A percentile compares a stretch with the other conserved stretches of the same genome.
Evolutionary conservation across 1,140 invertebrate species (phyloP).

Genomic region (Nomia melanderi): DNA sequence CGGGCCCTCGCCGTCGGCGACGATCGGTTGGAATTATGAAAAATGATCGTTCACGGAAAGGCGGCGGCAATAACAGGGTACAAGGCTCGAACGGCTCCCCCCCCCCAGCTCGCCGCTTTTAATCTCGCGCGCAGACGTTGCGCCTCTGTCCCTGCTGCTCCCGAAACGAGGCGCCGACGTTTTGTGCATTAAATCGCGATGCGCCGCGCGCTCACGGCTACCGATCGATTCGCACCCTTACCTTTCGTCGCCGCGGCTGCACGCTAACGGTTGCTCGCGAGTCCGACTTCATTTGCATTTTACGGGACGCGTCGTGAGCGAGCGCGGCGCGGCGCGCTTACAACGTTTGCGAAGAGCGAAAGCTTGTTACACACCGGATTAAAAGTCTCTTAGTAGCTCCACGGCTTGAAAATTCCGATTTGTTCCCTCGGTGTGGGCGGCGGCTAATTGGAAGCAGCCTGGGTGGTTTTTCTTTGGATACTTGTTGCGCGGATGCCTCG

Average conservation of each 20-base stretch:
- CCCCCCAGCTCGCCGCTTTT: constrained; percentile 13
- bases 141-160: constrained; percentile 2
- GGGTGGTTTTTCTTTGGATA: too few species aligned
- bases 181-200: constrained; percentile 50
- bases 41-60: constrained; percentile 1
- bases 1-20: background rate
- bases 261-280: constrained; percentile 57
- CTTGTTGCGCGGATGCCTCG: too few species aligned
- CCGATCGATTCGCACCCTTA: constrained; percentile 48
- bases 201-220: background rate
- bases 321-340: constrained; percentile 9
- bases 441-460: too few species aligned
- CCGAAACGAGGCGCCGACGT: constrained; percentile 48
- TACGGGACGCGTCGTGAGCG: constrained; percentile 60
- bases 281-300: constrained; percentile 70
- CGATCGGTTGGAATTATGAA: constrained; percentile 20
- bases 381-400: too few species aligned
- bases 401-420: too few species aligned
- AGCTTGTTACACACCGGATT: background rate
- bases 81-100: background rate
- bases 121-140: constrained; percentile 21
- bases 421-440: too few species aligned
- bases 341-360: background rate
- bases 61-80: constrained; percentile 28
- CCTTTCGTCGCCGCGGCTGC: constrained; percentile 21